These are phyloP conservation scores for Lordiphosa clarofinis DNA, from an alignment of 1,140 invertebrate genomes.

Conservation along the genomic window DNA sequence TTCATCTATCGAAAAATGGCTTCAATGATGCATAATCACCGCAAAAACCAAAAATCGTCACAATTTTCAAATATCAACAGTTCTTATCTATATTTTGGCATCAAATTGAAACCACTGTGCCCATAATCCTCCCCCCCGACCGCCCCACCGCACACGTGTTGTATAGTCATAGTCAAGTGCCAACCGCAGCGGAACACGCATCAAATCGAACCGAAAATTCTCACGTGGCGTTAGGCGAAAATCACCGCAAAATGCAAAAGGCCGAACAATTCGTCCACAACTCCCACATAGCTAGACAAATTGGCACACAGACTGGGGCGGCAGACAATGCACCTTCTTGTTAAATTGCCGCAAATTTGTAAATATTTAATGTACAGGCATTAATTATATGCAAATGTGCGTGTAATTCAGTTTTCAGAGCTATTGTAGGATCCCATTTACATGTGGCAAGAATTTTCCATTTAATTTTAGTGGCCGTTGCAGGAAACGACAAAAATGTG, in stretches of 20 bases:
- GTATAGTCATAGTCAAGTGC: slow-evolving; percentile 27
- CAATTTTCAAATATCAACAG: neutral
- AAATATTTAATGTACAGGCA: slow-evolving; percentile 70
- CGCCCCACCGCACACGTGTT: slow-evolving; percentile 7
- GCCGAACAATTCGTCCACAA: slow-evolving; percentile 15
- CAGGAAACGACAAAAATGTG: slow-evolving; percentile 24
- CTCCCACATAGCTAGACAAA: slow-evolving; percentile 3
- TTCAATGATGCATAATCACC: slow-evolving; percentile 2
- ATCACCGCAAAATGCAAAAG: slow-evolving; percentile 49
- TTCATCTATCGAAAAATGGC: neutral
- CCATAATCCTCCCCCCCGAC: neutral
- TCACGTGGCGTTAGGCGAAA: slow-evolving; percentile 37
- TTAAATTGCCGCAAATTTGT: slow-evolving; percentile 70
- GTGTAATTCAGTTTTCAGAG: neutral
- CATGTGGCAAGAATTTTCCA: slow-evolving; percentile 31
- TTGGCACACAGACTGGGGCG: slow-evolving; percentile 1
- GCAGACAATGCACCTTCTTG: slow-evolving; percentile 13
- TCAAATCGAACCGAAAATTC: slow-evolving; percentile 65
- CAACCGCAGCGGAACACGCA: slow-evolving; percentile 64
- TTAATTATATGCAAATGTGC: slow-evolving; percentile 71
- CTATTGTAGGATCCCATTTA: slow-evolving; percentile 8
- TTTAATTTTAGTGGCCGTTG: slow-evolving; percentile 65
- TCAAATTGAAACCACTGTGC: slow-evolving; percentile 4
- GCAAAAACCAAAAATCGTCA: neutral
- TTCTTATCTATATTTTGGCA: neutral